These are phyloP conservation scores for Nothoprocta perdicaria DNA, from an alignment of 2,113 vertebrate species.

Conservation along the genomic window DNA sequence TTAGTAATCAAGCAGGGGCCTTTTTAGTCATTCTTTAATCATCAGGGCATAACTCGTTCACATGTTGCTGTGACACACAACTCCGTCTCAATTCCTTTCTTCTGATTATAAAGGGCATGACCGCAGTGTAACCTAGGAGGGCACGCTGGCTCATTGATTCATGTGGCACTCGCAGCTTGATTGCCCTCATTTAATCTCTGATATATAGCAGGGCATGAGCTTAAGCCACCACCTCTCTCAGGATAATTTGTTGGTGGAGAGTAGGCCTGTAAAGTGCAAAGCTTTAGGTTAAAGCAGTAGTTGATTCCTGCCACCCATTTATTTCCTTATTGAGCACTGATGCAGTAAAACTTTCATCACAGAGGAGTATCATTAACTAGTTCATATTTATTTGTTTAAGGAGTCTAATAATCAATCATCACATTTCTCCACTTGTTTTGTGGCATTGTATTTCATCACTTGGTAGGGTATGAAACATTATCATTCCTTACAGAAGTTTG, in stretches of 20 bases:
- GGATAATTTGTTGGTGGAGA: background rate
- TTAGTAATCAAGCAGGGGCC: background rate
- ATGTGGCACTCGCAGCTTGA: background rate
- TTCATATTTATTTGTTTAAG: slow-evolving; percentile 76
- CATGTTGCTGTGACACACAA: background rate
- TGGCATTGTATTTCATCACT: slow-evolving; percentile 78
- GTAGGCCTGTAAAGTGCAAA: background rate
- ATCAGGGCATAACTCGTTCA: background rate
- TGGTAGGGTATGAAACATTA: slow-evolving; percentile 76
- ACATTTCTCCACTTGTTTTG: slow-evolving; percentile 79
- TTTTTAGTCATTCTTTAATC: slow-evolving; percentile 24
- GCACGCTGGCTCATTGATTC: background rate
- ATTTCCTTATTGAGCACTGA: background rate
- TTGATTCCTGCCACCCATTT: background rate
- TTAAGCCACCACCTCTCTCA: background rate
- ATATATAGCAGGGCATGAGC: background rate
- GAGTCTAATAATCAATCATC: slow-evolving; percentile 78
- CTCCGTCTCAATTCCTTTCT: slow-evolving; percentile 46
- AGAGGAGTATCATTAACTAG: slow-evolving; percentile 64
- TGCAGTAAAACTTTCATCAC: slow-evolving; percentile 61
- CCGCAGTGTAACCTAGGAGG: background rate
- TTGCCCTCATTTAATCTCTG: background rate
- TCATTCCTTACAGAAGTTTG: slow-evolving; percentile 78
- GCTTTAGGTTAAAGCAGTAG: background rate
- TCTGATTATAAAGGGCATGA: background rate